Evolutionary conservation across 2,888 invertebrate species (phyloP), one percentile per base, ranked within the genome.

Genomic region (Drosophila infuscata): DNA sequence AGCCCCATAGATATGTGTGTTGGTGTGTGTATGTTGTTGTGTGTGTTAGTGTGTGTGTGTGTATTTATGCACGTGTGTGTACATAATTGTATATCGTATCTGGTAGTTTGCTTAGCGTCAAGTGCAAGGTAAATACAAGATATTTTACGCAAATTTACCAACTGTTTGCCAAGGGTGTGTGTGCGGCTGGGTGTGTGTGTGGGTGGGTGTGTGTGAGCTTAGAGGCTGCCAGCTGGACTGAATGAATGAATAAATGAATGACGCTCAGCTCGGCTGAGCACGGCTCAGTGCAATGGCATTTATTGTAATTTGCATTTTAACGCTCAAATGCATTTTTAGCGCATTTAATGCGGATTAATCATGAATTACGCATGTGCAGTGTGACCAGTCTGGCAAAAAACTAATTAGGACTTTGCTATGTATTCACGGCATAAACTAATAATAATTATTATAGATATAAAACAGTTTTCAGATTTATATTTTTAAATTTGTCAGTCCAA

Each of bases 91-190:
- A 70, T 70, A 70, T 83, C 86, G 86, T 87, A 86, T 83, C 83
- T 83, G 76, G 70, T 70, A 87, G 86, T 87, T 87, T 87, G 83
- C 88, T 84, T 84, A 89, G 84, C 81, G 81, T 87, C 89, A 88
- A 87, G 89, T 87, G 87, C 87, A 87, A 87, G 88, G 85, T 89
- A 87, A 87, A 87, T 87, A 87, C 85, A 69, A 89, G 81, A 89
- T 87, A 87, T 87, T 87, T 87, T 89, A 89, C 89, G 88, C 80
- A 88, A 89, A 87, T 81, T 88, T 79, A 77, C 87, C 81, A 77
- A 86, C 76, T 84, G 84, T 87, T 87, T 83, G 81, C 73, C 41
- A 58, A 74, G 49, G 62, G 69, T 46, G 51, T 73, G 63, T 7
- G 54, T 17, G 25, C 3, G 15, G 3, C 8, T 2, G 36, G 6